A percentile compares a stretch with the other conserved stretches of the same genome.
These are phyloP conservation scores for Leptinotarsa haldemani DNA, from an alignment of 2,888 invertebrate genomes.

Conservation along the genomic window DNA sequence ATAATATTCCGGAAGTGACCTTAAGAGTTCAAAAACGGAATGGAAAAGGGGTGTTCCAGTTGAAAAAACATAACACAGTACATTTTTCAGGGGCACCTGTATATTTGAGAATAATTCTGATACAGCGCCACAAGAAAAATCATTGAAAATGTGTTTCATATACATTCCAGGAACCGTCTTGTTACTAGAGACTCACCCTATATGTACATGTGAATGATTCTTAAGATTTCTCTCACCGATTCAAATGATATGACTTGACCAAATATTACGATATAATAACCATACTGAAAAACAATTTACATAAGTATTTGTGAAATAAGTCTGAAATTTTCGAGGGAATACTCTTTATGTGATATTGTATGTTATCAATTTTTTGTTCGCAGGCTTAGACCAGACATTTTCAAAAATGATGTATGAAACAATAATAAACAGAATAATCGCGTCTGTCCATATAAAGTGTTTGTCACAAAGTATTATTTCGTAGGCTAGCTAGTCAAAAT, in stretches of 20 bases:
- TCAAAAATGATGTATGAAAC: conserved; percentile 26
- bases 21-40: too few species aligned
- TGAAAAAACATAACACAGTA: too few species aligned
- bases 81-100: too few species aligned
- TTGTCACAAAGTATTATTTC: conserved; percentile 36
- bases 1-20: too few species aligned
- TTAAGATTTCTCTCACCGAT: conserved; percentile 3
- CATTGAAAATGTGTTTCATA: too few species aligned
- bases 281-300: conserved; percentile 25
- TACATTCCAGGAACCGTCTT: too few species aligned
- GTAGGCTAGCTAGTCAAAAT: conserved; percentile 43
- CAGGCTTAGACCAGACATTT: conserved; percentile 1
- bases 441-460: conserved; percentile 39
- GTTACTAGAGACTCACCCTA: too few species aligned
- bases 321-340: conserved; percentile 55
- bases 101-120: too few species aligned
- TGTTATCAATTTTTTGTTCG: conserved; percentile 45
- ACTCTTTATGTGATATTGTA: conserved; percentile 61
- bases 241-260: conserved; percentile 44
- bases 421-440: conserved; percentile 20
- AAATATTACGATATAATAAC: conserved; percentile 54
- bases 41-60: too few species aligned
- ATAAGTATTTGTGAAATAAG: conserved; percentile 50
- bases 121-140: too few species aligned
- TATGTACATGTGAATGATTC: background rate